Percentiles rank a stretch among this genome's conserved stretches.
Conservation (phyloP, 2,797 vertebrate species). For the Macrochelys suwanniensis region DNA sequence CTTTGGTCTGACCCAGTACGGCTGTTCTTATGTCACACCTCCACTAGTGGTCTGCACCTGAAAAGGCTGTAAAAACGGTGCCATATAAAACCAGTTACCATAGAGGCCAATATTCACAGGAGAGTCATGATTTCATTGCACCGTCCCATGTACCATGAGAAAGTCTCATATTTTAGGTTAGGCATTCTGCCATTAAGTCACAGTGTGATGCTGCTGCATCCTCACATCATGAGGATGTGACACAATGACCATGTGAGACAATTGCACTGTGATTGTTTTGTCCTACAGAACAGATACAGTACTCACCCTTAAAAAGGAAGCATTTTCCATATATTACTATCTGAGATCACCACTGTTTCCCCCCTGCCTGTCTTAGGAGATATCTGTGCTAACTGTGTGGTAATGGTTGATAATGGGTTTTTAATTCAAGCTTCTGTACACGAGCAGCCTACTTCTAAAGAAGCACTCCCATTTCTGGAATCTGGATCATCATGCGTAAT, state of each 20-base stretch:
- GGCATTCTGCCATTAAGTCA: background rate
- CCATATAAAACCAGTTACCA: background rate
- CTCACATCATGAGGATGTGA: too few relatives aligned
- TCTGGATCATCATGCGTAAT: background rate
- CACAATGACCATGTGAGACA: background rate
- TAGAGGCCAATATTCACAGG: accelerated
- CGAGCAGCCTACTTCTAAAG: accelerated
- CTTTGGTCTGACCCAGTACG: too few relatives aligned
- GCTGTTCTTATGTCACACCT: background rate
- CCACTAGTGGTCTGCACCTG: background rate
- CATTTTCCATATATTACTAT: background rate
- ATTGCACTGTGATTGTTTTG: background rate
- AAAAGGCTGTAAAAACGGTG: background rate
- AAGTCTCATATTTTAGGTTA: background rate
- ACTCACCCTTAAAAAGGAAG: accelerated
- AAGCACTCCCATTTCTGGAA: background rate
- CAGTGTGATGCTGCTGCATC: background rate
- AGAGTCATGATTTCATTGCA: background rate
- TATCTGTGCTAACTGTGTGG: background rate
- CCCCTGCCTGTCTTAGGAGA: background rate
- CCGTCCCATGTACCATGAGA: accelerated
- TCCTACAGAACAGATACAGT: background rate
- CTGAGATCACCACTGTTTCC: background rate
- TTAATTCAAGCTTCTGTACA: background rate
- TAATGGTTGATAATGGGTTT: background rate